Evolutionary conservation across 1,140 invertebrate species (phyloP).

Genomic region (Pissodes strobi): DNA sequence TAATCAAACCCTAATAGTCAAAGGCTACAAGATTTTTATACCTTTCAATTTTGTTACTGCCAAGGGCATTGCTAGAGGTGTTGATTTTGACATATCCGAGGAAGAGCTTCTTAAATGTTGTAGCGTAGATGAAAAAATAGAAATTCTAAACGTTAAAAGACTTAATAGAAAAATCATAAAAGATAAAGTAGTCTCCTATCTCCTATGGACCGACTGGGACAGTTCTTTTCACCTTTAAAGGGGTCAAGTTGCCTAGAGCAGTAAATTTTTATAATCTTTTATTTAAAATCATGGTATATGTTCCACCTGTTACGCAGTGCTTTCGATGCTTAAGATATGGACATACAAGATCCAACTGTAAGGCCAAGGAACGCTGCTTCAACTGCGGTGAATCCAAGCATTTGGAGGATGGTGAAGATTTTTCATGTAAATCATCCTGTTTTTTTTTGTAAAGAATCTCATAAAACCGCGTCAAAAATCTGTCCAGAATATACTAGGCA

Average conservation of each 20-base stretch:
- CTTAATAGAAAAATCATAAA: too few species aligned
- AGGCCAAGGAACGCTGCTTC: too few species aligned
- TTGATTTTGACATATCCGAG: background rate
- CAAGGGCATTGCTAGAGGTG: background rate
- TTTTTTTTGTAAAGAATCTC: slow-evolving; percentile 4
- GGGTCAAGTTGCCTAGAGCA: too few species aligned
- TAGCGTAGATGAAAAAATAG: background rate
- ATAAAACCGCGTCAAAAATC: slow-evolving; percentile 3
- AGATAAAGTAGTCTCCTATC: too few species aligned
- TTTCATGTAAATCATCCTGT: background rate
- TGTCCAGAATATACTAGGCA: slow-evolving; percentile 9
- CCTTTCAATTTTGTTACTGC: background rate
- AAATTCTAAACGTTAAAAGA: background rate
- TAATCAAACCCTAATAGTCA: background rate
- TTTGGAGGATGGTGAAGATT: background rate
- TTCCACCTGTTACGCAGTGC: too few species aligned
- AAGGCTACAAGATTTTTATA: slow-evolving; percentile 2
- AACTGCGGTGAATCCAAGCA: too few species aligned
- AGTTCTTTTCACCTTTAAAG: too few species aligned
- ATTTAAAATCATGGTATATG: too few species aligned
- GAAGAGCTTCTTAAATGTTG: background rate
- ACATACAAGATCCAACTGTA: slow-evolving; percentile 16
- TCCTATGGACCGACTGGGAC: too few species aligned
- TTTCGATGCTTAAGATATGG: too few species aligned
- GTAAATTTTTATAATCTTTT: background rate